phyloP scores from a whole-genome alignment of 1,140 invertebrate species.

The Coptotermes formosanus region DNA sequence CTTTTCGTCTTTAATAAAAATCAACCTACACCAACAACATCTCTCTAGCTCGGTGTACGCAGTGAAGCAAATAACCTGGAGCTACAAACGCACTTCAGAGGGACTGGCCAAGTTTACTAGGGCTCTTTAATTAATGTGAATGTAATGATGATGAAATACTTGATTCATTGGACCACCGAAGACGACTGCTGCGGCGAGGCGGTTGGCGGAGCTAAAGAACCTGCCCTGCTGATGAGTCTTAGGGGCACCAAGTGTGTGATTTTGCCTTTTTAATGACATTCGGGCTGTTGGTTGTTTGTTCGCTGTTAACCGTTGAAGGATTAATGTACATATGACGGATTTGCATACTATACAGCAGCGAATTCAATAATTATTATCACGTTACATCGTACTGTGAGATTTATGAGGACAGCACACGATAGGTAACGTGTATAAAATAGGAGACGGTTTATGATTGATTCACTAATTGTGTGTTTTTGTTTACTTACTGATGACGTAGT shows the following conservation, averaged over 20 bases:
- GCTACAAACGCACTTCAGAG: background rate
- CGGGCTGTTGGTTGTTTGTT: background rate
- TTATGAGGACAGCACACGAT: no score
- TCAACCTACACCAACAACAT: background rate
- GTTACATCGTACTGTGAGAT: no score
- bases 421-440: no score
- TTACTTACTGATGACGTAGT: no score
- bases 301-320: background rate
- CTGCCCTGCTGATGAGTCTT: background rate
- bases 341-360: background rate
- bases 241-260: background rate
- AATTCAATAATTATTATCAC: background rate
- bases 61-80: background rate
- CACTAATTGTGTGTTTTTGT: no score
- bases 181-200: background rate
- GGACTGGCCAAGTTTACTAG: background rate
- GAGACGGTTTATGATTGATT: no score
- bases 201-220: background rate
- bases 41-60: background rate
- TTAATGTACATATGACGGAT: background rate
- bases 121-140: slow-evolving; percentile 10
- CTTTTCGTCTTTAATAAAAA: slow-evolving; percentile 1
- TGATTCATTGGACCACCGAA: background rate
- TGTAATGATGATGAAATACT: slow-evolving; percentile 11
- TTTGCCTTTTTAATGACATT: background rate